phyloP scores from a whole-genome alignment of 2,797 vertebrate species.

The Threskiornis aethiopicus region DNA sequence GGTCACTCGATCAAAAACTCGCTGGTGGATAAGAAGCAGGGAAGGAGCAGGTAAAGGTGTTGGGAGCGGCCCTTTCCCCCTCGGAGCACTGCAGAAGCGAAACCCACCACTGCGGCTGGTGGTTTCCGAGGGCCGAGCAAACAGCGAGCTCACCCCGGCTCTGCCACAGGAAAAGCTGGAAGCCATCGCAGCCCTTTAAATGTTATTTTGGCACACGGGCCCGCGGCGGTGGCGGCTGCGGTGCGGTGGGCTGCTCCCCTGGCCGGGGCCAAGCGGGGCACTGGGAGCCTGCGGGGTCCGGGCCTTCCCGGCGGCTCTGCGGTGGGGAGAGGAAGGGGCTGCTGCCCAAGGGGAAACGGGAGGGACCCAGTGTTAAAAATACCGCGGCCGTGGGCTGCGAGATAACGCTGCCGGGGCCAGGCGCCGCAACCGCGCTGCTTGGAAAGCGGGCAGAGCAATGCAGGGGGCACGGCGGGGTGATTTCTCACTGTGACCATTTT shows the following conservation, averaged over 20 bases:
- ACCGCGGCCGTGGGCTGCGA: neutral
- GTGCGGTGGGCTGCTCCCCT: rapidly evolving
- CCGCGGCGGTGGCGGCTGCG: neutral
- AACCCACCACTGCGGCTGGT: rapidly evolving
- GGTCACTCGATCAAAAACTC: neutral
- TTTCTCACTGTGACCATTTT: neutral
- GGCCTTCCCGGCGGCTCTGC: neutral
- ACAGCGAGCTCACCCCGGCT: neutral
- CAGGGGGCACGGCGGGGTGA: rapidly evolving
- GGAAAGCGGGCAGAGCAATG: neutral
- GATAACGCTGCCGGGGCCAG: neutral
- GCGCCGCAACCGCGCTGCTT: rapidly evolving
- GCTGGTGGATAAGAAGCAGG: neutral
- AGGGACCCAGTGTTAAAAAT: neutral
- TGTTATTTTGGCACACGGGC: neutral
- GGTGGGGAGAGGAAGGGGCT: neutral
- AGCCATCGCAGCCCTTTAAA: neutral
- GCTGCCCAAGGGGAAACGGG: neutral
- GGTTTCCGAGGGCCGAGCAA: neutral
- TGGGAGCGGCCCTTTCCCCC: neutral
- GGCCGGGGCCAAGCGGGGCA: neutral
- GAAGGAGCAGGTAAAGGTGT: neutral
- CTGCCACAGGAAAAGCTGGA: neutral
- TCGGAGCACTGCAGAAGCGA: neutral
- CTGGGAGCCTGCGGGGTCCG: neutral